A percentile compares a stretch with the other conserved stretches of the same genome.
Conservation (phyloP, 2,797 vertebrate genomes). For the Hozukius guyotensis region DNA sequence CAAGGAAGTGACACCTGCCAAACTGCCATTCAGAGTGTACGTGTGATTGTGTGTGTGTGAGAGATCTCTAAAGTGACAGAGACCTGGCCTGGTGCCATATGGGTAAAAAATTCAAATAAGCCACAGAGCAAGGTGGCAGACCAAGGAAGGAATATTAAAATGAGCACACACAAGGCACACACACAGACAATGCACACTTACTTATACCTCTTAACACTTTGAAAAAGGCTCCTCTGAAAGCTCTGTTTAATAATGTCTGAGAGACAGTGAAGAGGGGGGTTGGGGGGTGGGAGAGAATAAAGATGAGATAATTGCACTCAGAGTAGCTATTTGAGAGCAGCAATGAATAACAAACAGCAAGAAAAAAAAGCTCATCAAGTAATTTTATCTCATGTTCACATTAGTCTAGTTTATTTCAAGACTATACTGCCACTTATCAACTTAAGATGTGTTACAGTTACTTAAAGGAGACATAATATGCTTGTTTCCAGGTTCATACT, state of each 20-base stretch:
- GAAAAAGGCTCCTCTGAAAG: conserved; percentile 48
- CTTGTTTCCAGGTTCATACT: too few relatives aligned
- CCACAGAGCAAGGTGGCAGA: conserved; percentile 53
- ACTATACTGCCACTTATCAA: conserved; percentile 6
- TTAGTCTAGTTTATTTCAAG: conserved; percentile 25
- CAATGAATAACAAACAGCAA: conserved; percentile 22
- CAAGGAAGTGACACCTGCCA: conserved; percentile 76
- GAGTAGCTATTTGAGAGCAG: conserved; percentile 48
- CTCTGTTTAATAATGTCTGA: conserved; percentile 60
- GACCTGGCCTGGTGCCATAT: conserved; percentile 59
- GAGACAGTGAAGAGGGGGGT: conserved; percentile 21
- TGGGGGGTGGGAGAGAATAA: conserved; percentile 27
- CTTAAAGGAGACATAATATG: background rate
- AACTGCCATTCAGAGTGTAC: conserved; percentile 50
- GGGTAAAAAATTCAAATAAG: conserved; percentile 73
- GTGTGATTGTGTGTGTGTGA: conserved; percentile 3
- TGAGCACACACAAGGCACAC: background rate
- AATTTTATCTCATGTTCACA: conserved; percentile 36
- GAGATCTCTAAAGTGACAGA: conserved; percentile 49
- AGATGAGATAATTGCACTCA: conserved; percentile 56
- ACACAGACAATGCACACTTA: conserved; percentile 8
- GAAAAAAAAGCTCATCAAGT: conserved; percentile 24
- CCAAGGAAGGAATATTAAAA: conserved; percentile 71
- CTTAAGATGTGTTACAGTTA: conserved; percentile 2
- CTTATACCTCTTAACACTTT: conserved; percentile 43